These are phyloP conservation scores for Halesus radiatus DNA, from an alignment of 1,140 invertebrate species.

Conservation along the genomic window DNA sequence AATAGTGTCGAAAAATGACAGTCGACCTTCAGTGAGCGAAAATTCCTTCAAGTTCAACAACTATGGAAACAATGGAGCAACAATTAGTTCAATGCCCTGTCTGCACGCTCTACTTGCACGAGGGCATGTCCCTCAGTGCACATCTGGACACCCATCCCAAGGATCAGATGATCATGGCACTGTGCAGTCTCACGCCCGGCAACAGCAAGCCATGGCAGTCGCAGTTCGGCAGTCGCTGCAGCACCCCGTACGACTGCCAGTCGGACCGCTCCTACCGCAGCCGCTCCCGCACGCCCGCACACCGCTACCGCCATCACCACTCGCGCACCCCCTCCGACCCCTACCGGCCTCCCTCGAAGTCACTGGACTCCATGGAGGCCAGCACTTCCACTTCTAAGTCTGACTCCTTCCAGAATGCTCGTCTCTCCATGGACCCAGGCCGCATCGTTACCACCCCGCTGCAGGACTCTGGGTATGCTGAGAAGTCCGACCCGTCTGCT, in stretches of 20 bases:
- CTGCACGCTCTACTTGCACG: conserved; percentile 84
- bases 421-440: background rate
- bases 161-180: conserved; percentile 87
- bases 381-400: conserved; percentile 5
- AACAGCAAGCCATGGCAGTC: conserved; percentile 59
- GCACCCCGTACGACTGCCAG: conserved; percentile 60
- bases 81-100: conserved; percentile 80
- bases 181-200: conserved; percentile 62
- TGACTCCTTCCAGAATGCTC: conserved; percentile 27
- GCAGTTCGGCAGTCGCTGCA: conserved; percentile 63
- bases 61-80: conserved; percentile 66
- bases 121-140: conserved; percentile 83
- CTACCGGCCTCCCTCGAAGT: conserved; percentile 6
- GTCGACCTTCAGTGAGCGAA: conserved; percentile 22
- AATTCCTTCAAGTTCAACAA: conserved; percentile 52
- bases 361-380: background rate
- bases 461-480: conserved; percentile 29
- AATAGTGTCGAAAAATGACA: background rate
- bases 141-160: conserved; percentile 89
- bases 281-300: conserved; percentile 64
- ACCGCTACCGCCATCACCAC: conserved; percentile 50
- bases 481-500: conserved; percentile 1
- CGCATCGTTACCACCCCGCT: conserved; percentile 32
- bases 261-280: conserved; percentile 67
- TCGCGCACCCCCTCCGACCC: conserved; percentile 16